A percentile compares a stretch with the other conserved stretches of the same genome.
Conservation (phyloP, 2,888 invertebrate genomes). For the Leptopterna dolabrata region DNA sequence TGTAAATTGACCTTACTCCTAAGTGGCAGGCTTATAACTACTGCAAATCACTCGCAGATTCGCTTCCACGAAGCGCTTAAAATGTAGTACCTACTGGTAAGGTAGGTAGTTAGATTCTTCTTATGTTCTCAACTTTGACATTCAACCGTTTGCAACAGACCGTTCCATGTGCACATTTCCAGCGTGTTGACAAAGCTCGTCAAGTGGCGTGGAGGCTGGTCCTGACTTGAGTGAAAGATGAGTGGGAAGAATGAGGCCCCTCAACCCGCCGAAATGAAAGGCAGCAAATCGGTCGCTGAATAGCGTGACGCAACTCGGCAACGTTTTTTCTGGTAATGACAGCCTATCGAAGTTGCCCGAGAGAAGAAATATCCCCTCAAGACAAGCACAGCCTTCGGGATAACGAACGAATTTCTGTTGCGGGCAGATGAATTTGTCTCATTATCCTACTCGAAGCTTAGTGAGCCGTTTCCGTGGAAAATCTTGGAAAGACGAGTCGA, state of each 20-base stretch:
- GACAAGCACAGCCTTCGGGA: not conserved
- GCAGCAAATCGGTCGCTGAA: not conserved
- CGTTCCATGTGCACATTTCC: too few relatives aligned
- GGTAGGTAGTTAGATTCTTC: too few relatives aligned
- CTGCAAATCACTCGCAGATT: too few relatives aligned
- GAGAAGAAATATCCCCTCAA: not conserved
- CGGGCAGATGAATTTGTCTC: not conserved
- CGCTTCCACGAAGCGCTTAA: too few relatives aligned
- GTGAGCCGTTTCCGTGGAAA: not conserved
- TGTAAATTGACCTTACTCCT: too few relatives aligned
- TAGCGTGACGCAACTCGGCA: not conserved
- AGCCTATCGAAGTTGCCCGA: not conserved
- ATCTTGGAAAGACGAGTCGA: too few relatives aligned
- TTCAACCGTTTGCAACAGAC: too few relatives aligned
- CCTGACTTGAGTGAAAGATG: not conserved
- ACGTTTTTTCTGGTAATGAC: not conserved
- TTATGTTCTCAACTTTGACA: too few relatives aligned
- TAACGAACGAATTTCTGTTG: not conserved
- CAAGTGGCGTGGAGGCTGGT: too few relatives aligned
- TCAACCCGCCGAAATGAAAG: not conserved
- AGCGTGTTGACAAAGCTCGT: too few relatives aligned
- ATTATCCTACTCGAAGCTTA: not conserved
- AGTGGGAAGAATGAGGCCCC: not conserved
- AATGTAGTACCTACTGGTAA: too few relatives aligned
- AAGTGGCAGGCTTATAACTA: too few relatives aligned